Base-by-base conservation (phyloP, 2,797 vertebrate species). In the Echeneis naucrates region DNA sequence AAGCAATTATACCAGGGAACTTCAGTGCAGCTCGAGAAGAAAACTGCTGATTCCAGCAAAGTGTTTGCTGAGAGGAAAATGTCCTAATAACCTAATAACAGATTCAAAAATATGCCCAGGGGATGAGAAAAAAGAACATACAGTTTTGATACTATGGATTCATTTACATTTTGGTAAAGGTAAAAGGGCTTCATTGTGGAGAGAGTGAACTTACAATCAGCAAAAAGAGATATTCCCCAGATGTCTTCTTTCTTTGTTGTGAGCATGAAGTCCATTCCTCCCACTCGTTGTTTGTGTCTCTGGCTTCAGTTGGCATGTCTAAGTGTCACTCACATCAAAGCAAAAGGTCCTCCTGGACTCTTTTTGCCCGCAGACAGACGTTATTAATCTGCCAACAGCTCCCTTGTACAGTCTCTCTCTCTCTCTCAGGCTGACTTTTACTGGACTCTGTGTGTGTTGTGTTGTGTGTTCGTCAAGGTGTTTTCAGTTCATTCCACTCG, bases 351-450 rank as follows among this genome's bases (percentile, higher is more conserved):
- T 80, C 75, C 30, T 4, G 11, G 66, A 73, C 45, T 21, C n/a
- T n/a, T 68, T 52, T 56, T 53, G 21, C 66, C 26, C 48, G 48
- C 37, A 24, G 23, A 65, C 68, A 69, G 66, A 63, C 67, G 37
- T 75, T 70, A 79, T 84, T 62, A 75, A 75, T 83, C 72, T 74
- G 54, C 53, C 71, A 51, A 24, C 47, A 37, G 2, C 44, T 78
- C 61, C 27, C 53, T 68, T 67, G 48, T 62, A 32, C 51, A 79
- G n/a, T 32, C 51, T 79, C 75, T 68, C 55, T 35, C 35, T 23
- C 19, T n/a, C 45, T 52, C 64, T 33, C 64, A 37, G 47, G 45
- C 69, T 77, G 48, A 60, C 75, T 72, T 37, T 59, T 17, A n/a
- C n/a, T n/a, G n/a, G n/a, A 5, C 23, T 26, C 27, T 21, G 12